Base-by-base conservation (phyloP, 1,140 invertebrate species). In the Hyles vespertilio region DNA sequence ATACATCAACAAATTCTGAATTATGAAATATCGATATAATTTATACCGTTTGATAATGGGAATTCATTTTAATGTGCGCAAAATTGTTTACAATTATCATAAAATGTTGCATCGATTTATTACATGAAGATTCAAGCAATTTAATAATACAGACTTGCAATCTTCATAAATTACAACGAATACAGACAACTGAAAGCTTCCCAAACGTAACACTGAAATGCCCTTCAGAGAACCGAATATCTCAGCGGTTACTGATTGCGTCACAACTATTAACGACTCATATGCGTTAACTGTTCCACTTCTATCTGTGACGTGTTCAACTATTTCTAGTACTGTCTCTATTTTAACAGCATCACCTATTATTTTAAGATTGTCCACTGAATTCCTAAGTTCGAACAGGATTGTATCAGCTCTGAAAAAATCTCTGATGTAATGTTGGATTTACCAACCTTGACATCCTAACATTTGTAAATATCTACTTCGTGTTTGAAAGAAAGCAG, bases 271-370 rank as follows among this genome's bases (percentile, higher is more conserved):
- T 65, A 70, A 58, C 58, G 46, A 49, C 58, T 49, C 60, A 65
- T 56, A 46, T 62, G 59, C 67, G 46, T 58, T 78, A 74, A 77
- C 74, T 67, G 70, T 53, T 75, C 70, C 62, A 76, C 69, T 73
- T 71, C 69, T 61, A 69, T 63, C 52, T 36, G 72, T 84, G 82
- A 80, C 79, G 81, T 72, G 50, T 33, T 22, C 49, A 40, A 66
- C 74, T 87, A 83, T 85, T 83, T 79, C 65, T 70, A 73, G 70
- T 69, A 69, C 72, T 72, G 58, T 70, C 64, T 57, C 67, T 76
- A 74, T 79, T 83, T 78, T 77, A 84, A 83, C 77, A 77, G 58
- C 74, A 72, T 75, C 76, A 72, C 65, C 71, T 67, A 71, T 77
- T 81, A 83, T 86, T 83, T 83, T 78, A 61, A 74, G 70, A 74